Conservation (phyloP, 2,888 invertebrate species). For the Troglohyphantes excavatus region DNA sequence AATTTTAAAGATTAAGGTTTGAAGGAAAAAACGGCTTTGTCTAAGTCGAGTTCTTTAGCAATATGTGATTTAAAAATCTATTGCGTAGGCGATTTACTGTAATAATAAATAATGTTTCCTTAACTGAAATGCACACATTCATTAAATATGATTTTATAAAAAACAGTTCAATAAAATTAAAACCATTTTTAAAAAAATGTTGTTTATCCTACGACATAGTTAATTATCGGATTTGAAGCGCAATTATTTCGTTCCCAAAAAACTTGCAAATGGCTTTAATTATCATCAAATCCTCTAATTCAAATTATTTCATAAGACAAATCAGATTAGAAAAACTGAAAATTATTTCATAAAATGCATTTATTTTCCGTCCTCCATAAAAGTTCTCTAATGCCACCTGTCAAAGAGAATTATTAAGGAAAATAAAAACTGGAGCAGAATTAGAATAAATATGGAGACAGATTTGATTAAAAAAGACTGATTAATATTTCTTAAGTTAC, state of each 20-base stretch:
- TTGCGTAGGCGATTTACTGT: too few species aligned
- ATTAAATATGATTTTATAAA: too few species aligned
- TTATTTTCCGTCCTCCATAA: not conserved
- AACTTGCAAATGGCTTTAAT: constrained; percentile 25
- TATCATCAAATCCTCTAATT: constrained; percentile 16
- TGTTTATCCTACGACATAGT: not conserved
- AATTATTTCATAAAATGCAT: not conserved
- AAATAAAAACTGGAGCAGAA: constrained; percentile 6
- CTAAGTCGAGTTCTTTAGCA: not conserved
- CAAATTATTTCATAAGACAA: constrained; percentile 10
- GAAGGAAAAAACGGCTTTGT: not conserved
- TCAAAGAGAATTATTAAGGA: constrained; percentile 39
- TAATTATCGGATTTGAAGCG: constrained; percentile 27
- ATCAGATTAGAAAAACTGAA: not conserved
- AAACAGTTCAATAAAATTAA: not conserved
- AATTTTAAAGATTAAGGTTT: not conserved
- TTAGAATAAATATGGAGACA: constrained; percentile 23
- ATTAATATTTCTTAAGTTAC: constrained; percentile 63
- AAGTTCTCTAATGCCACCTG: constrained; percentile 22
- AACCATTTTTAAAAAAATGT: not conserved
- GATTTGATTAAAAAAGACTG: constrained; percentile 65
- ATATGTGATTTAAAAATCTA: not conserved
- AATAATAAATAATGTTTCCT: too few species aligned
- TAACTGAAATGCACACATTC: too few species aligned
- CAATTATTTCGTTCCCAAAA: constrained; percentile 42